Conservation (phyloP, 2,888 invertebrate genomes). For the Zele albiditarsus region DNA sequence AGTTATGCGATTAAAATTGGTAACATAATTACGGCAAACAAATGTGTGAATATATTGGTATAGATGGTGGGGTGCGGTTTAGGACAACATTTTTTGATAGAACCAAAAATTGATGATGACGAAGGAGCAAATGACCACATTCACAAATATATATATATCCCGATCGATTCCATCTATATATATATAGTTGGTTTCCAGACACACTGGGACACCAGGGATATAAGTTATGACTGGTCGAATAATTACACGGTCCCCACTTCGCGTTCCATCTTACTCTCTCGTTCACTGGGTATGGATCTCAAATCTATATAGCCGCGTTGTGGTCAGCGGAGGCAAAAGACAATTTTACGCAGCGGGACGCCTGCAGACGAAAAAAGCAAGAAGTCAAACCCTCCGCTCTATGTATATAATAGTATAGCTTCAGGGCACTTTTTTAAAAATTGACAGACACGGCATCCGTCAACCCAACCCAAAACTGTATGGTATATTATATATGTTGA, state of each 20-base stretch:
- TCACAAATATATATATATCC: conserved; percentile 16
- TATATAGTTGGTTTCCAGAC: conserved; percentile 52
- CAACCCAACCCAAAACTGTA: conserved; percentile 41
- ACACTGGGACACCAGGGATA: conserved; percentile 54
- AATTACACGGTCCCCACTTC: conserved; percentile 68
- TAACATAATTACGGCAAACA: conserved; percentile 30
- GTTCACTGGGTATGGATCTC: conserved; percentile 11
- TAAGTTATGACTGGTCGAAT: conserved; percentile 70
- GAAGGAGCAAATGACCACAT: conserved; percentile 34
- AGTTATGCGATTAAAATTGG: not conserved
- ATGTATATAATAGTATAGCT: conserved; percentile 29
- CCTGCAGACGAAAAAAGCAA: conserved; percentile 37
- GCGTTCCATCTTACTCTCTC: conserved; percentile 27
- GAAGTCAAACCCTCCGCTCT: conserved; percentile 13
- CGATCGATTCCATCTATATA: conserved; percentile 38
- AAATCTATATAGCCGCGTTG: conserved; percentile 54
- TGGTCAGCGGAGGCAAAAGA: conserved; percentile 71
- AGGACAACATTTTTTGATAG: not conserved
- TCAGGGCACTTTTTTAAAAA: conserved; percentile 61
- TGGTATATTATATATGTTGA: too few relatives aligned
- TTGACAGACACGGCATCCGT: conserved; percentile 65
- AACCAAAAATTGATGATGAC: conserved; percentile 5
- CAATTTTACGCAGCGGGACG: conserved; percentile 72
- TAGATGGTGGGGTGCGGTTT: conserved; percentile 16
- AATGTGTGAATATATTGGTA: conserved; percentile 20